Evolutionary conservation across 2,888 invertebrate species (phyloP).

Genomic region (Rambutsinella grinnellia): DNA sequence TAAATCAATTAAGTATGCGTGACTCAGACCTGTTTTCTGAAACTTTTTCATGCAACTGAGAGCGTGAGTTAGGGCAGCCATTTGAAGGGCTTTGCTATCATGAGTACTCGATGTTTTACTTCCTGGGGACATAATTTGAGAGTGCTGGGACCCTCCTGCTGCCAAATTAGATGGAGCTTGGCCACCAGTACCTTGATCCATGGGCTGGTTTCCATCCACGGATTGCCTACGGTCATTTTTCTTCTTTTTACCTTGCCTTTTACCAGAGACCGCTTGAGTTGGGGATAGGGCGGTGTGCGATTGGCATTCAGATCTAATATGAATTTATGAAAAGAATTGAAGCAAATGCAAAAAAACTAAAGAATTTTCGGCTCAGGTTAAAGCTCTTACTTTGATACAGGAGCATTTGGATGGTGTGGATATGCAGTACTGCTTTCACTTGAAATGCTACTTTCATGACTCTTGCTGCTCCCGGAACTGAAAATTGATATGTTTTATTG

Average conservation of each 20-base stretch:
- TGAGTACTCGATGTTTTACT: slow-evolving; percentile 35
- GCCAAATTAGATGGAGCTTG: slow-evolving; percentile 2
- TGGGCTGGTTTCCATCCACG: slow-evolving; percentile 10
- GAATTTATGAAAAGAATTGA: too few relatives aligned
- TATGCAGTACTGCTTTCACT: slow-evolving; percentile 51
- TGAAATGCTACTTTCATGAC: slow-evolving; percentile 75
- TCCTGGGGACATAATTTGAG: slow-evolving; percentile 33
- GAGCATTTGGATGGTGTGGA: slow-evolving; percentile 42
- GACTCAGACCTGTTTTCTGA: slow-evolving; percentile 61
- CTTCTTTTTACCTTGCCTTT: slow-evolving; percentile 47
- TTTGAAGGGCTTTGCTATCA: slow-evolving; percentile 66
- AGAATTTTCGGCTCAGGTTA: too few relatives aligned
- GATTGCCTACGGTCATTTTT: slow-evolving; percentile 32
- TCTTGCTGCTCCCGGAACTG: slow-evolving; percentile 76
- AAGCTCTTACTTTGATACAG: too few relatives aligned
- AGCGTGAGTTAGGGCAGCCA: slow-evolving; percentile 67
- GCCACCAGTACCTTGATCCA: slow-evolving; percentile 18
- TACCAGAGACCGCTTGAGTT: slow-evolving; percentile 19
- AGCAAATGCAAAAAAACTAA: too few relatives aligned
- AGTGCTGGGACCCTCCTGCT: slow-evolving; percentile 24
- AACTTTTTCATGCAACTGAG: slow-evolving; percentile 66
- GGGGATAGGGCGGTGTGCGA: slow-evolving; percentile 26
- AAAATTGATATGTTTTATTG: not conserved
- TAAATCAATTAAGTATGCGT: too few relatives aligned
- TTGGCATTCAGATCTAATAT: slow-evolving; percentile 32